A percentile compares a stretch with the other conserved stretches of the same genome.
Evolutionary conservation across 2,888 invertebrate genomes (phyloP).

Genomic region (Lycocerus yunnanus): DNA sequence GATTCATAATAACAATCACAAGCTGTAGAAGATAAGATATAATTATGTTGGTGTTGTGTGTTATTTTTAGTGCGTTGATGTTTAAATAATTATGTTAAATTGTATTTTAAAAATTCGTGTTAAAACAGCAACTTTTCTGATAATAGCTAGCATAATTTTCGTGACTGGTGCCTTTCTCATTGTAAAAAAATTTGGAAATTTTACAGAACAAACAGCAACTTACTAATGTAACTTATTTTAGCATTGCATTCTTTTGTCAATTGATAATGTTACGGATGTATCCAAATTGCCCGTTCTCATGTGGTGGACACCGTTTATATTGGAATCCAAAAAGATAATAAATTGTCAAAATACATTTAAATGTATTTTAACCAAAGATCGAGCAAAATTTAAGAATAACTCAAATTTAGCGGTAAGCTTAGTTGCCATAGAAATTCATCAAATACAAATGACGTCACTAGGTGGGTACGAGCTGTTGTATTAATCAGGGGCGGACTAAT

Average conservation of each 20-base stretch:
- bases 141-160: neutral
- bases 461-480: too few species aligned
- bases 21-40: neutral
- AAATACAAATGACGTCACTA: neutral
- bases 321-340: conserved; percentile 36
- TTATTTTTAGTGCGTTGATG: neutral
- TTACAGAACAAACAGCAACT: neutral
- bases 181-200: neutral
- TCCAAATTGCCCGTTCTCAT: conserved; percentile 32
- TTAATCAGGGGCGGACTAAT: neutral
- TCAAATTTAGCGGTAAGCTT: conserved; percentile 29
- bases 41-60: neutral
- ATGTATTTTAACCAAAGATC: conserved; percentile 43
- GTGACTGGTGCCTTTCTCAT: neutral
- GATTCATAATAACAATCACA: neutral
- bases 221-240: neutral
- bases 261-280: conserved; percentile 7
- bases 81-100: neutral
- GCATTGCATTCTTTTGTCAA: neutral
- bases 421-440: neutral
- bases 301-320: conserved; percentile 47
- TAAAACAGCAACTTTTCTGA: conserved; percentile 3
- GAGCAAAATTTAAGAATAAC: conserved; percentile 29
- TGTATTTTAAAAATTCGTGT: conserved; percentile 4
- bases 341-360: conserved; percentile 36